Conservation (phyloP, 37 sponge, comb jelly and placozoan genomes). For the Aplysina aerophoba region DNA sequence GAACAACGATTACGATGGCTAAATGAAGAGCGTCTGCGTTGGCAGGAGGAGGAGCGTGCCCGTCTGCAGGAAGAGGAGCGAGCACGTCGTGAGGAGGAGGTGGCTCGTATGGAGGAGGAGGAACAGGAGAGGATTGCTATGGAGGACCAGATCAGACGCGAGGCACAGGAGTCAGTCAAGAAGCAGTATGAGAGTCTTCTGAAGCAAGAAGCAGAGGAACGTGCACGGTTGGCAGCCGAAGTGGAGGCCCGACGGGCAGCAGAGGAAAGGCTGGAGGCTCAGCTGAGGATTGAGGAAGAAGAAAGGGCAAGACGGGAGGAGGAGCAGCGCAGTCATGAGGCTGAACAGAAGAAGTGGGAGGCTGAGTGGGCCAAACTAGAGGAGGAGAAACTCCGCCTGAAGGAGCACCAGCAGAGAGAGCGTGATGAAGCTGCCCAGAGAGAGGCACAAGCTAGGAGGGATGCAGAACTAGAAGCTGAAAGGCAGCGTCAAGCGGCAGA, state of each 20-base stretch:
- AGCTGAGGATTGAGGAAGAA: slow-evolving; percentile 44
- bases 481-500: slow-evolving; percentile 6
- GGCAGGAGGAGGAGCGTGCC: slow-evolving; percentile 24
- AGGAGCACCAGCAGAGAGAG: background rate
- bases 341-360: background rate
- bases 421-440: background rate
- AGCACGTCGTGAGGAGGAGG: slow-evolving; percentile 30
- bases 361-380: background rate
- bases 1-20: slow-evolving; percentile 8
- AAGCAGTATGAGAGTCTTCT: slow-evolving; percentile 13
- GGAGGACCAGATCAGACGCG: slow-evolving; percentile 56
- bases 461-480: slow-evolving; percentile 14
- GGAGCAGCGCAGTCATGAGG: background rate
- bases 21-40: slow-evolving; percentile 10
- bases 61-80: slow-evolving; percentile 34
- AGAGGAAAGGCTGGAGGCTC: slow-evolving; percentile 60
- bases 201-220: slow-evolving; percentile 59
- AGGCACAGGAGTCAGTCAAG: slow-evolving; percentile 4
- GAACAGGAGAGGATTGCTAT: slow-evolving; percentile 67
- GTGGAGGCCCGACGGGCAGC: slow-evolving; percentile 53
- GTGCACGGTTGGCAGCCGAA: slow-evolving; percentile 61
- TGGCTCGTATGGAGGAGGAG: slow-evolving; percentile 55
- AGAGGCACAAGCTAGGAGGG: slow-evolving; percentile 28
- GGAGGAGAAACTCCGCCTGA: background rate
- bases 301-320: slow-evolving; percentile 13